Evolutionary conservation across 2,888 invertebrate genomes (phyloP).

Genomic region (Pollenia labialis): DNA sequence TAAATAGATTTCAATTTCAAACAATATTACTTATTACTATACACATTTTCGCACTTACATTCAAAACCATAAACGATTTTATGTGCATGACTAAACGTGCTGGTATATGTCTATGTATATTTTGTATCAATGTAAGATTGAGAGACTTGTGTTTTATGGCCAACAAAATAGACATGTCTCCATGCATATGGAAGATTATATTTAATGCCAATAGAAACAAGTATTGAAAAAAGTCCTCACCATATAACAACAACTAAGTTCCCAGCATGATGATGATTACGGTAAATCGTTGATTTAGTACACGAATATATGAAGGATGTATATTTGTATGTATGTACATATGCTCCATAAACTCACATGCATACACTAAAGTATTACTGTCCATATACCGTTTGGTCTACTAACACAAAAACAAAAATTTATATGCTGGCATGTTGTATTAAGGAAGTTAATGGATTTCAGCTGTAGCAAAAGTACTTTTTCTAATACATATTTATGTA

Average conservation of each 20-base stretch:
- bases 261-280: slow-evolving; percentile 45
- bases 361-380: neutral
- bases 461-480: slow-evolving; percentile 29
- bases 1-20: slow-evolving; percentile 31
- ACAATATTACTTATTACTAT: slow-evolving; percentile 23
- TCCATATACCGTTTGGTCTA: neutral
- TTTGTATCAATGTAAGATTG: slow-evolving; percentile 47
- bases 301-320: neutral
- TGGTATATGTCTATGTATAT: slow-evolving; percentile 4
- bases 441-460: slow-evolving; percentile 11
- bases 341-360: neutral
- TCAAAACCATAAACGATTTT: slow-evolving; percentile 20
- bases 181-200: slow-evolving; percentile 51
- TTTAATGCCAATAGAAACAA: slow-evolving; percentile 42
- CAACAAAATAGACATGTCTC: slow-evolving; percentile 52
- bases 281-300: slow-evolving; percentile 12
- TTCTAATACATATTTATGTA: neutral
- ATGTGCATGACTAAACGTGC: neutral
- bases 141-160: slow-evolving; percentile 53
- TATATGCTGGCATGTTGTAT: neutral
- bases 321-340: neutral
- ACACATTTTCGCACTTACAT: slow-evolving; percentile 8
- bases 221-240: slow-evolving; percentile 7
- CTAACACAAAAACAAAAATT: slow-evolving; percentile 12
- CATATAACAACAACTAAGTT: slow-evolving; percentile 21